Evolutionary conservation across 2,797 vertebrate species (phyloP), one percentile per base, ranked within the genome.

Genomic region (Crotalus adamanteus): DNA sequence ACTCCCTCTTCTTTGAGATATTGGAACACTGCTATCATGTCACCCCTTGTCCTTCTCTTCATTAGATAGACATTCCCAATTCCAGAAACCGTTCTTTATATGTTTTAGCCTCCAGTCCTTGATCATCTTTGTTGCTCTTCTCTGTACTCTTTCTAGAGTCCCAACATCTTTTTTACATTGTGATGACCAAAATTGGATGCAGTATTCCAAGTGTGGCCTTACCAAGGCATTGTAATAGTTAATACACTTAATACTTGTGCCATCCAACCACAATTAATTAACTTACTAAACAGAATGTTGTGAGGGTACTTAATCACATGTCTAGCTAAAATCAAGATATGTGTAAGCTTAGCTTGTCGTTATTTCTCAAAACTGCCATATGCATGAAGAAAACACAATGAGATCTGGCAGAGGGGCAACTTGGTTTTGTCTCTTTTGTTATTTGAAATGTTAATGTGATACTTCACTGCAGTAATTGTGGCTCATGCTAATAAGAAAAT

Each of bases 371-470:
- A 60, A 31, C 6, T 69, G 9, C 42, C 63, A 47, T 92, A 65
- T 55, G 57, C 65, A 90, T 60, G 78, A 85, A 86, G 59, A 53
- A 85, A 87, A 87, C n/a, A 78, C 65, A 78, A 63, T 55, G 14
- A 59, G 63, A 78, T 61, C 60, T 90, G 63, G 88, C 61, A 90
- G n/a, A 90, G 47, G 42, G 88, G 91, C 83, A 61, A 20, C 63
- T 91, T 87, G 89, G 37, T 92, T 78, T 61, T 90, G 85, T 87
- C 83, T 87, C 56, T 47, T 61, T 83, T 63, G 57, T 57, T 28
- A 92, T 85, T 87, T 90, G 69, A 92, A 94, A 94, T 88, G 89
- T 87, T 92, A 88, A 92, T 55, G 37, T 57, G 65, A 86, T 88
- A 88, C 90, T 86, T 88, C 65, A 78, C 61, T 73, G 42, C 65